Conservation (phyloP, 2,888 invertebrate genomes). For the Anthophora plumipes region DNA sequence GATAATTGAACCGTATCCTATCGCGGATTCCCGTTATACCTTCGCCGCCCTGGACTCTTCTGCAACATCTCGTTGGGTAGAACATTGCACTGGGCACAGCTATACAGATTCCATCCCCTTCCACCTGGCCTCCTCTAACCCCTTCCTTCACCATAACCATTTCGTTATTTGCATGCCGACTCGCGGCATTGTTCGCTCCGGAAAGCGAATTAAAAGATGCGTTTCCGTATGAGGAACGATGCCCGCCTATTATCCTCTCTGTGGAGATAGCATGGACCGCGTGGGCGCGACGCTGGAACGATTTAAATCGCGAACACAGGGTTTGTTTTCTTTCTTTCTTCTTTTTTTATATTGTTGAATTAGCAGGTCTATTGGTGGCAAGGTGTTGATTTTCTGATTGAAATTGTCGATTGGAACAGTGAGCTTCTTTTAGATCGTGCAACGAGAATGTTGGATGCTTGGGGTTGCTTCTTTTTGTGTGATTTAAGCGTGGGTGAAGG, state of each 20-base stretch:
- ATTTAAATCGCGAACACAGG: neutral
- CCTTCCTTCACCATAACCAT: neutral
- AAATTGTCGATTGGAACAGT: neutral
- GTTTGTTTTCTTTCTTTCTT: no score
- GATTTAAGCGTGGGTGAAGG: no score
- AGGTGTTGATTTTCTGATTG: neutral
- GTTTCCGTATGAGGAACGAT: slow-evolving; percentile 39
- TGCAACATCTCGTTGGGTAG: slow-evolving; percentile 48
- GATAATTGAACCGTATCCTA: slow-evolving; percentile 79
- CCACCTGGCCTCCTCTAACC: neutral
- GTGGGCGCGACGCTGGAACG: slow-evolving; percentile 16
- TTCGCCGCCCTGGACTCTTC: slow-evolving; percentile 43
- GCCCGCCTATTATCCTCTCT: slow-evolving; percentile 35
- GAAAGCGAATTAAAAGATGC: slow-evolving; percentile 62
- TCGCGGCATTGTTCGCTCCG: slow-evolving; percentile 56
- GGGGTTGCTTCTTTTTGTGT: no score
- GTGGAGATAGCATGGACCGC: slow-evolving; percentile 24
- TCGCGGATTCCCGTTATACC: slow-evolving; percentile 71
- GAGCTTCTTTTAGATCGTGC: no score
- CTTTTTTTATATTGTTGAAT: neutral
- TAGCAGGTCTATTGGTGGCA: neutral
- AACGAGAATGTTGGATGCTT: no score
- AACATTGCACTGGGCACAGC: slow-evolving; percentile 39
- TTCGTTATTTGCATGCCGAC: slow-evolving; percentile 21
- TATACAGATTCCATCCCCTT: slow-evolving; percentile 24